phyloP scores from a whole-genome alignment of 1,140 invertebrate species.

The Panulirus ornatus region DNA sequence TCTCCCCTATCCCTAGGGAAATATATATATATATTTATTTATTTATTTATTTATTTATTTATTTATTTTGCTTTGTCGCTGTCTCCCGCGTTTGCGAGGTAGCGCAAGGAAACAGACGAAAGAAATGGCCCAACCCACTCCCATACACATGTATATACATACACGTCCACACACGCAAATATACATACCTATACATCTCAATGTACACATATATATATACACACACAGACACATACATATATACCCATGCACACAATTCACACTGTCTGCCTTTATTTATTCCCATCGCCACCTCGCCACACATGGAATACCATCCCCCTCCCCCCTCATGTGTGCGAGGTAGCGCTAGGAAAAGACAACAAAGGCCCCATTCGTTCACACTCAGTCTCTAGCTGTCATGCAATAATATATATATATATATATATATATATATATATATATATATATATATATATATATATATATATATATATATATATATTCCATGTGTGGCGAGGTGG shows the following conservation, averaged over 20 bases:
- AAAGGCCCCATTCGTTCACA: too few species aligned
- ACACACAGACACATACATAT: background rate
- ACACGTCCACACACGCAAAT: too few species aligned
- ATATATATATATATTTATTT: constrained; percentile 32
- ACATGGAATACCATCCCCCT: background rate
- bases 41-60: constrained; percentile 20
- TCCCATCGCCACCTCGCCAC: background rate
- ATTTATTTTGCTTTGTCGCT: background rate
- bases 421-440: background rate
- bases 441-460: background rate
- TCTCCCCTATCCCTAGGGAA: too few species aligned
- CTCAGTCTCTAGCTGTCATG: background rate
- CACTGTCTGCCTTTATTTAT: background rate
- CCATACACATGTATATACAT: too few species aligned
- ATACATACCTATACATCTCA: too few species aligned
- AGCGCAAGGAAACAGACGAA: too few species aligned
- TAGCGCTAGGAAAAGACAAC: background rate
- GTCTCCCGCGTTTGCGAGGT: too few species aligned
- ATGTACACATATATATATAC: background rate
- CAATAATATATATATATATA: too few species aligned
- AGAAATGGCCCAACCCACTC: too few species aligned
- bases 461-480: too few species aligned
- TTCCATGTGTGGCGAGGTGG: background rate
- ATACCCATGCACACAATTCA: too few species aligned
- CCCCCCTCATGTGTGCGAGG: background rate